Evolutionary conservation across 2,113 vertebrate species (phyloP).

Genomic region (Mormoops blainvillei): DNA sequence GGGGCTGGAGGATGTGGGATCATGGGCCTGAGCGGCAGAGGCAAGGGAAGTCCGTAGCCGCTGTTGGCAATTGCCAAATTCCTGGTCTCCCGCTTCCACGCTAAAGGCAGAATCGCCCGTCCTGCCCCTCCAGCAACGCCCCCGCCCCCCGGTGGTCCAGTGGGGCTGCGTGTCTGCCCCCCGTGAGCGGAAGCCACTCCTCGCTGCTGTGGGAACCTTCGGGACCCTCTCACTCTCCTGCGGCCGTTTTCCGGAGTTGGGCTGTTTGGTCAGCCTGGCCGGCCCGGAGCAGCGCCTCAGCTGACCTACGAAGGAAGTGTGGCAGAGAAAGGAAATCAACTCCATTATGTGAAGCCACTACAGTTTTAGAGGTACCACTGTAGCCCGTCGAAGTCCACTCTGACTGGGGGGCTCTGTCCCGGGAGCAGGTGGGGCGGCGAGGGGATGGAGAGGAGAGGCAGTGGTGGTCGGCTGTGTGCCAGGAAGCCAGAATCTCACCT

Average conservation of each 20-base stretch:
- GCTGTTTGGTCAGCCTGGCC: no score
- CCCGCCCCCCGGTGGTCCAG: background rate
- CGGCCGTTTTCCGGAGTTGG: background rate
- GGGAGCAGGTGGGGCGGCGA: no score
- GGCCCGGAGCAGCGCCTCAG: background rate
- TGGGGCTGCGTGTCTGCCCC: background rate
- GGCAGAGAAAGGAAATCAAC: background rate
- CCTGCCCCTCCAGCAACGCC: background rate
- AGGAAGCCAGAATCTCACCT: background rate
- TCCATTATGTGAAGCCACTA: background rate
- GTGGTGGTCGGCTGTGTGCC: background rate
- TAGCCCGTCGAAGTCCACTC: background rate
- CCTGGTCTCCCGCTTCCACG: background rate
- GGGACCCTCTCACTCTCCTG: background rate
- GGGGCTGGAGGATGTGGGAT: background rate
- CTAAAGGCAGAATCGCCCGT: background rate
- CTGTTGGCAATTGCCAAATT: background rate
- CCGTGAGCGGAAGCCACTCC: no score
- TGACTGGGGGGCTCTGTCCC: background rate
- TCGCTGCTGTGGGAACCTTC: background rate
- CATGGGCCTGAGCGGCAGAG: background rate
- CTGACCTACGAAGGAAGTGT: background rate
- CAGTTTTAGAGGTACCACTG: background rate
- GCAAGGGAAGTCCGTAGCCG: background rate
- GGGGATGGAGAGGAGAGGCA: background rate